phyloP scores from a whole-genome alignment of 2,888 invertebrate species.

The Eristalinus sepulchralis region DNA sequence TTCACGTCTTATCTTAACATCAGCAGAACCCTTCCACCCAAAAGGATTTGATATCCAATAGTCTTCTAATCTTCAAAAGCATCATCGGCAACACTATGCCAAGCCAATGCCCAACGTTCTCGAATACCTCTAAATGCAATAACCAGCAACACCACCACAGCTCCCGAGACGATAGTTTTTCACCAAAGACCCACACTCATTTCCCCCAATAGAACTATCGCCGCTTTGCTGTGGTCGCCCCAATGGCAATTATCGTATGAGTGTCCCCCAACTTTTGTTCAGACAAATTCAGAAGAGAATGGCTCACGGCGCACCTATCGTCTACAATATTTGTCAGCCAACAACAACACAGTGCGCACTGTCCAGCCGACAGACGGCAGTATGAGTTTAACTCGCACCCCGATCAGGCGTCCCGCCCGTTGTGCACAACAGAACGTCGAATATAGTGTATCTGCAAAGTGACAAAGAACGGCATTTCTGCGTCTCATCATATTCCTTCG shows the following conservation, averaged over 20 bases:
- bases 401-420: not conserved
- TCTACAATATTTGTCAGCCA: not conserved
- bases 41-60: too few species aligned
- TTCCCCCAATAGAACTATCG: not conserved
- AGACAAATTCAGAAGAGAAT: slow-evolving; percentile 11
- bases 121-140: slow-evolving; percentile 5
- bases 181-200: not conserved
- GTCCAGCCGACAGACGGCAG: not conserved
- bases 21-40: too few species aligned
- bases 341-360: not conserved
- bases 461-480: not conserved
- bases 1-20: too few species aligned
- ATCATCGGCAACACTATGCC: not conserved
- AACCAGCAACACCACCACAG: not conserved
- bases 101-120: not conserved
- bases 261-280: slow-evolving; percentile 2
- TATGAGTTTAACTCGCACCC: not conserved
- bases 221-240: slow-evolving; percentile 20
- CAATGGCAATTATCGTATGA: slow-evolving; percentile 6
- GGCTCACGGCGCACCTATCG: slow-evolving; percentile 10
- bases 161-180: not conserved
- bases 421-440: not conserved
- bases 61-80: too few species aligned
- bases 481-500: not conserved
- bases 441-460: not conserved